Evolutionary conservation across 2,888 invertebrate species (phyloP), one percentile per base, ranked within the genome.

Genomic region (Lagria hirta): DNA sequence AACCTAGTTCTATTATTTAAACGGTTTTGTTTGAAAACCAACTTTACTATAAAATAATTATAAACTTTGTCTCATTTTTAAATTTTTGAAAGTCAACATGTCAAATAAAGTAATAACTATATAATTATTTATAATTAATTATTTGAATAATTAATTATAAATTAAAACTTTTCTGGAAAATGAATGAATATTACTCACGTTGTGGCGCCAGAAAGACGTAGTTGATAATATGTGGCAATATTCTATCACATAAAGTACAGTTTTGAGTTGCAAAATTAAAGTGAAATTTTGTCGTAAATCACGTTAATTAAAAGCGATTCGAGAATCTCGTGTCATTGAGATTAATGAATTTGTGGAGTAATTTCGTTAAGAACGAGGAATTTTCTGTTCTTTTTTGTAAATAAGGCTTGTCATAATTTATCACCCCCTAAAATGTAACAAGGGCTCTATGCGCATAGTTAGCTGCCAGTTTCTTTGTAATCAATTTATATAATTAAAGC

Each of bases 261-360:
- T 43, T 42, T 49, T 44, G 26, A 47, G 46, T 50, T 40, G 22
- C 47, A 38, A 50, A 47, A 50, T 50, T 50, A 50, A 43, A 48
- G 32, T 40, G 35, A 30, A 43, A 43, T 34, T 43, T 38, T 27
- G 29, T 43, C 53, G 48, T 52, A 55, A 53, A 55, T 55, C 55
- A 55, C 45, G 43, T 48, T 55, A 55, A 55, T 58, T 54, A 56
- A 57, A 55, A 58, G 52, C 51, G 47, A 49, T 49, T 48, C 47
- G 48, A 52, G 51, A 50, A 54, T 48, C 47, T 51, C 35, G 49
- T 49, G 43, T 47, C 51, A 43, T 48, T 42, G 51, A 56, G 51
- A 56, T 56, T 56, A 56, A 58, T 56, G 56, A 52, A 56, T 56
- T 52, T 52, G 56, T 48, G 38, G 52, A 53, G 51, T 55, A 51